Evolutionary conservation across 2,888 invertebrate species (phyloP).

Genomic region (Patella depressa): DNA sequence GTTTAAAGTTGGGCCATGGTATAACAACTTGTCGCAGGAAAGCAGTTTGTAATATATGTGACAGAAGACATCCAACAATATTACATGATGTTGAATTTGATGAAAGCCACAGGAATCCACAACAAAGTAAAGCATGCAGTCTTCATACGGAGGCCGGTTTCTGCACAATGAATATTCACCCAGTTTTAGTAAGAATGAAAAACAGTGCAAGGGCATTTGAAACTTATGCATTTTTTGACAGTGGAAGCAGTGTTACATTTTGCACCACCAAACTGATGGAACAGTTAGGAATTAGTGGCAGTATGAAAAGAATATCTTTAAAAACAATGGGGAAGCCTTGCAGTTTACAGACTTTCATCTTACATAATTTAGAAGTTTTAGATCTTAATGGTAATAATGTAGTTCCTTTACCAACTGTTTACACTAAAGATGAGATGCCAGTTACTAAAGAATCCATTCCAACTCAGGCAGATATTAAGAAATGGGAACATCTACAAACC

Average conservation of each 20-base stretch:
- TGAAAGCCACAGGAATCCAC: not conserved
- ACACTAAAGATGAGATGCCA: slow-evolving; percentile 18
- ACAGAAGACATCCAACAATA: no score
- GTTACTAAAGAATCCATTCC: slow-evolving; percentile 17
- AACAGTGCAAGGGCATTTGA: not conserved
- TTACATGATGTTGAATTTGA: no score
- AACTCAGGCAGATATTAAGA: slow-evolving; percentile 13
- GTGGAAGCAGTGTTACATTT: slow-evolving; percentile 25
- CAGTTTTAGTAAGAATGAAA: slow-evolving; percentile 17
- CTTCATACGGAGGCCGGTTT: slow-evolving; percentile 13
- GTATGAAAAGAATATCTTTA: slow-evolving; percentile 12
- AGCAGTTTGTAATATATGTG: not conserved
- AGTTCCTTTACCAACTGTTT: slow-evolving; percentile 5
- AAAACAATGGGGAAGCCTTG: slow-evolving; percentile 14
- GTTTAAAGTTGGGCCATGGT: no score
- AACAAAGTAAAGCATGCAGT: not conserved
- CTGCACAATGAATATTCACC: slow-evolving; percentile 26
- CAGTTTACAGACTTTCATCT: not conserved
- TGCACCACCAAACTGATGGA: slow-evolving; percentile 19
- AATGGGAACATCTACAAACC: slow-evolving; percentile 21
- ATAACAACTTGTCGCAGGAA: no score
- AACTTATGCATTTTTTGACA: slow-evolving; percentile 24
- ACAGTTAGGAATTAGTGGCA: slow-evolving; percentile 11
- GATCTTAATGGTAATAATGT: not conserved
- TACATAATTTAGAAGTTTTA: slow-evolving; percentile 12